Evolutionary conservation across 2,113 vertebrate species (phyloP).

Genomic region (Meles meles): DNA sequence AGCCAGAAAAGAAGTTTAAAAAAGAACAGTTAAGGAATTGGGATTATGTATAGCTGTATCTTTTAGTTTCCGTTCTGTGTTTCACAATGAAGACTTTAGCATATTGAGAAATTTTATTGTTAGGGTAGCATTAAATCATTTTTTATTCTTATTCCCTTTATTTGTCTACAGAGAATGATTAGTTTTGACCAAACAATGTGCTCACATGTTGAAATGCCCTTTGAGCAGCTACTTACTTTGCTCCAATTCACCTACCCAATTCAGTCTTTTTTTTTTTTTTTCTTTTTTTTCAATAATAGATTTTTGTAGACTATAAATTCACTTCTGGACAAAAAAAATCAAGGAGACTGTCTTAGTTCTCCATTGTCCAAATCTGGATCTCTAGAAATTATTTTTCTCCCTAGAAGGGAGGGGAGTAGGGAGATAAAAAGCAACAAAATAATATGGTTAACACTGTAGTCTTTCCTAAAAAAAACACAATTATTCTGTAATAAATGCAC

Average conservation of each 20-base stretch:
- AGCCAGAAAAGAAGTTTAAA: neutral
- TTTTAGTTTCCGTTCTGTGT: neutral
- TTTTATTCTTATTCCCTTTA: neutral
- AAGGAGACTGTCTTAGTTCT: neutral
- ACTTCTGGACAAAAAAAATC: neutral
- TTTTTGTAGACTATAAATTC: neutral
- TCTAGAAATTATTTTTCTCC: neutral
- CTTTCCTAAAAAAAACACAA: neutral
- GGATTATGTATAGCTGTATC: fast-evolving
- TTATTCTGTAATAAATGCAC: neutral
- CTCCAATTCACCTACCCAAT: neutral
- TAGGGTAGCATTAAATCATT: neutral
- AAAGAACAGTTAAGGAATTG: neutral
- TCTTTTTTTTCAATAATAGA: neutral
- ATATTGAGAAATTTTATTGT: neutral
- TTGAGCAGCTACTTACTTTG: neutral
- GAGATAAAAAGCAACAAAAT: neutral
- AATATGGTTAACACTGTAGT: neutral
- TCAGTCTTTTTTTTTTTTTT: neutral
- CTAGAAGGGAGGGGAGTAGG: fast-evolving
- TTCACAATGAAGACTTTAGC: neutral
- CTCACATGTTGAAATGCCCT: neutral
- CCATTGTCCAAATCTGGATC: neutral
- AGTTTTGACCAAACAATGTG: neutral
- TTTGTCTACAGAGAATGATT: neutral